phyloP scores from a whole-genome alignment of 2,113 vertebrate species.

The Nicator chloris region DNA sequence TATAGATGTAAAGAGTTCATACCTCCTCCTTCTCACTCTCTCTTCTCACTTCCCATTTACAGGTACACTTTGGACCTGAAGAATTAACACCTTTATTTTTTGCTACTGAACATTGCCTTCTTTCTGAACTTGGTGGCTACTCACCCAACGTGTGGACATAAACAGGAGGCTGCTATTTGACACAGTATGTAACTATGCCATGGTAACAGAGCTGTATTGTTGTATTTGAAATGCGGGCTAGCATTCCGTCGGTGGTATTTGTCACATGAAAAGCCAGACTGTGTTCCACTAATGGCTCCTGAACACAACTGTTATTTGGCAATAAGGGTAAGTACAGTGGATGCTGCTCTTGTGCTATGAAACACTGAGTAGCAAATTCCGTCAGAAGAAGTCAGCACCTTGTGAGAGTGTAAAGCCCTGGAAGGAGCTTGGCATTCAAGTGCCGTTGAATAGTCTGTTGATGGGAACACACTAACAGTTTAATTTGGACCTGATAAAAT shows the following conservation, averaged over 20 bases:
- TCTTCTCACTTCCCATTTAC: slow-evolving; percentile 32
- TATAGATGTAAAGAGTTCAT: not conserved
- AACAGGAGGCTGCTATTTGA: not conserved
- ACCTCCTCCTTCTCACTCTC: not conserved
- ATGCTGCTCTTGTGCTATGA: not conserved
- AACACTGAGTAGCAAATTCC: not conserved
- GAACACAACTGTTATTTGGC: slow-evolving; percentile 1
- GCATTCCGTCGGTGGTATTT: not conserved
- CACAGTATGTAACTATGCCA: not conserved
- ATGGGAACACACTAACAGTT: slow-evolving; percentile 7
- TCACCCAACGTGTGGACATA: not conserved
- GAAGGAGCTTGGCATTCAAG: slow-evolving; percentile 38
- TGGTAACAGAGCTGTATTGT: not conserved
- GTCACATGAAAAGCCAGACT: not conserved
- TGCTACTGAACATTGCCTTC: not conserved
- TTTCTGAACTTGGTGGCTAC: slow-evolving; percentile 28
- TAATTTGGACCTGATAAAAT: slow-evolving; percentile 43
- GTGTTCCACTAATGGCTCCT: not conserved
- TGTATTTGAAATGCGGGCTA: not conserved
- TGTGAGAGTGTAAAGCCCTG: slow-evolving; percentile 43
- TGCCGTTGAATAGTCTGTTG: slow-evolving; percentile 29
- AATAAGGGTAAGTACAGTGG: not conserved
- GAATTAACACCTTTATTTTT: slow-evolving; percentile 31
- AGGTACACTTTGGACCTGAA: slow-evolving; percentile 1
- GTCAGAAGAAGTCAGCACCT: slow-evolving; percentile 13